Base-by-base conservation (phyloP, 2,888 invertebrate genomes). In the Cryptosula pallasiana region DNA sequence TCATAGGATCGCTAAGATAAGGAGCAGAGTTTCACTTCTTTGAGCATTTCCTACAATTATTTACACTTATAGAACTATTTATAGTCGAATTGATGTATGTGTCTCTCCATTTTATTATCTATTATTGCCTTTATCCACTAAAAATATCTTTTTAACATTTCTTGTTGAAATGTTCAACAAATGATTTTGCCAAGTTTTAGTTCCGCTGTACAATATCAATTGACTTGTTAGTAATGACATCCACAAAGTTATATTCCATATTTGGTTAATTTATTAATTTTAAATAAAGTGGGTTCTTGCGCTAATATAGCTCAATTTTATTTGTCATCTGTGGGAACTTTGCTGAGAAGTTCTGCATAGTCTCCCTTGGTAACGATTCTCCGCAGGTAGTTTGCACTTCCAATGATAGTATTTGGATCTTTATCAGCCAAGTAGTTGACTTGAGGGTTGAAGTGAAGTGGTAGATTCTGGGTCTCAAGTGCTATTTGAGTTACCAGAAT, bases 351-450 rank as follows among this genome's bases (percentile, higher is more conserved):
- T 13, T 63, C 27, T 2, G 3, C 32, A 32, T 63, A 63, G 9
- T 25, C 32, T 27, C 63, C 63, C 27, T 32, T 27, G 13, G 9
- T 32, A 2, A 63, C 27, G 32, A 63, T 63, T 5, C 32, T 16
- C 13, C 34, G 13, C 63, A 63, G 32, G 32, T 32, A 63, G 32
- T 63, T 63, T 16, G 63, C 63, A 2, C 25, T 32, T 32, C 3
- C 32, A 3, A 2, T 2, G 3, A 63, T 63, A 13, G 29, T 63
- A 32, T 1, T 32, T 32, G 32, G 5, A 5, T 32, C 32, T n/a
- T 32, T 32, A n/a, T 63, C 27, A 16, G 2, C 63, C 27, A 63
- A 27, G 32, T 63, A 63, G n/a, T 63, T 63, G n/a, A 63, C 63
- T 32, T 63, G 3, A 2, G 2, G 2, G 32, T 63, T 63, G 63